Percentiles rank a stretch among this genome's conserved stretches.
Conservation (phyloP, 2,113 vertebrate species). For the Synodontis membranacea region DNA sequence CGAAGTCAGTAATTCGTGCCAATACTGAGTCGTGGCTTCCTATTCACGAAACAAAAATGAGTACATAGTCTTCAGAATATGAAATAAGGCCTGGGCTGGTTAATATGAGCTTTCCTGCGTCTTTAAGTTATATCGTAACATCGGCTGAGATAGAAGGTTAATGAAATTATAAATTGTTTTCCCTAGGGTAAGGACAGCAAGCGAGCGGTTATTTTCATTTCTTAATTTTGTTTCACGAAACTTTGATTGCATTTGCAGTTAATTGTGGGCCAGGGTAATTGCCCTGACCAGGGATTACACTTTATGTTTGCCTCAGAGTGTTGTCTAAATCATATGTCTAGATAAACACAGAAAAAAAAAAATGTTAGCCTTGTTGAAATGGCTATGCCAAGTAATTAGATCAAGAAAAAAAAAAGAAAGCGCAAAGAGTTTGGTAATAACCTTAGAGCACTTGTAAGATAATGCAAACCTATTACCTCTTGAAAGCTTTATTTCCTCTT, state of each 20-base stretch:
- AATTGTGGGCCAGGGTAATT: slow-evolving; percentile 22
- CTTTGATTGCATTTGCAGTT: slow-evolving; percentile 32
- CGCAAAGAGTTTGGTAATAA: not conserved
- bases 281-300: slow-evolving; percentile 21
- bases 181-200: not conserved
- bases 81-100: not conserved
- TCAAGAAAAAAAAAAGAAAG: not conserved
- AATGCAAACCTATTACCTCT: slow-evolving; percentile 36
- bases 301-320: not conserved
- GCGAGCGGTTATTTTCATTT: slow-evolving; percentile 1
- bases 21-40: slow-evolving; percentile 32
- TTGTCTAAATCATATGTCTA: slow-evolving; percentile 24
- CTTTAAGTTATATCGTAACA: slow-evolving; percentile 11
- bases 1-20: slow-evolving; percentile 37
- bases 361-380: not conserved
- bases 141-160: slow-evolving; percentile 31
- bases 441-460: slow-evolving; percentile 20
- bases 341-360: slow-evolving; percentile 11
- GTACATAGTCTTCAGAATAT: slow-evolving; percentile 21
- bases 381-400: not conserved
- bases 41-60: slow-evolving; percentile 36
- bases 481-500: slow-evolving; percentile 42
- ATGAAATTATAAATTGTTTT: slow-evolving; percentile 40
- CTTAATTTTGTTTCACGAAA: slow-evolving; percentile 30
- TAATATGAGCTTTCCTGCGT: not conserved